phyloP scores from a whole-genome alignment of 2,797 vertebrate genomes.

The Phalloptychus januarius region DNA sequence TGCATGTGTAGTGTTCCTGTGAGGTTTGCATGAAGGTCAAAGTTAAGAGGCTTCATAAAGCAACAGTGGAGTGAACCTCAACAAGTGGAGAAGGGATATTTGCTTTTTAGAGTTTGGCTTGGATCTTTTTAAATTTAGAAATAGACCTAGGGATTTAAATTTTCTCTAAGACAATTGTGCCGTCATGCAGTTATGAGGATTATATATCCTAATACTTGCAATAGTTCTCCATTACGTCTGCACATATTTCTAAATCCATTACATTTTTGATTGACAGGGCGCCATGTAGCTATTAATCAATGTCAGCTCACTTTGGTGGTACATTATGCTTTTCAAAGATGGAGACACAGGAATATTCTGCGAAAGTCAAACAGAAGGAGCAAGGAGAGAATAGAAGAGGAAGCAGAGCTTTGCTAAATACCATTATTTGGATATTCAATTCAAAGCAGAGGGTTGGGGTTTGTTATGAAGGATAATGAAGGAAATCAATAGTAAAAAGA shows the following conservation, averaged over 20 bases:
- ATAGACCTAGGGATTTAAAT: neutral
- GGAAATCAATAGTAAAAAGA: neutral
- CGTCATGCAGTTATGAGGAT: neutral
- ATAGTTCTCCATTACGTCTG: constrained; percentile 39
- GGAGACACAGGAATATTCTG: constrained; percentile 29
- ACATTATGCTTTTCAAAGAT: constrained; percentile 62
- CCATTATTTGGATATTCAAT: neutral
- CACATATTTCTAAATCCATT: constrained; percentile 62
- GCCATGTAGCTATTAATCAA: constrained; percentile 63
- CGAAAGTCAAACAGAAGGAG: constrained; percentile 23
- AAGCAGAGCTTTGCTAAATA: constrained; percentile 30
- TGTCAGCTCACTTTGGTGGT: constrained; percentile 63
- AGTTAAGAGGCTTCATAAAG: neutral
- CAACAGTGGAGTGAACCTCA: neutral
- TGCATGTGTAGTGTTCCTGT: neutral
- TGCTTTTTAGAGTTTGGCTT: neutral
- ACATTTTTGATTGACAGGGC: constrained; percentile 64
- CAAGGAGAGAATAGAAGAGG: constrained; percentile 34
- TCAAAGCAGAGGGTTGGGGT: too few relatives aligned
- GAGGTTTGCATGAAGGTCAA: neutral
- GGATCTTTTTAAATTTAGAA: neutral
- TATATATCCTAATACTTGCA: constrained; percentile 29
- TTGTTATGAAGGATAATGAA: neutral
- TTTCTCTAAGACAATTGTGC: neutral
- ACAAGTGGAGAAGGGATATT: neutral